These are phyloP conservation scores for Craterocephalus amniculus DNA, from an alignment of 2,797 vertebrate species.

Conservation along the genomic window DNA sequence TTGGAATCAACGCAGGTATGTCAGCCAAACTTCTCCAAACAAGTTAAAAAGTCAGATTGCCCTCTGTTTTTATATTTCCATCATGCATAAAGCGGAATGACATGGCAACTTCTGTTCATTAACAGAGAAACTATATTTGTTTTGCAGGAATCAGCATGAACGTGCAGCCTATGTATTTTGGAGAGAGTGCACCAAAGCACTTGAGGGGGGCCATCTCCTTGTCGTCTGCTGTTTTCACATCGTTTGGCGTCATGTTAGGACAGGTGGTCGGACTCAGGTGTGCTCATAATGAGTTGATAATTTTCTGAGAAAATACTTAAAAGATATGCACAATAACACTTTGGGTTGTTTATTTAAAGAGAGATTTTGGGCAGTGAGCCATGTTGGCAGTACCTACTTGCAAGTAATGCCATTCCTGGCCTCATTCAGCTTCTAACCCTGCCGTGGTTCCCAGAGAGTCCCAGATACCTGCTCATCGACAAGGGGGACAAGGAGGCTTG, in stretches of 20 bases:
- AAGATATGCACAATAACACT: conserved; percentile 16
- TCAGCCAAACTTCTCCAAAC: not conserved
- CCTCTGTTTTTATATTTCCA: not conserved
- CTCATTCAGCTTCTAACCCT: conserved; percentile 88
- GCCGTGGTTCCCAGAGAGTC: conserved; percentile 93
- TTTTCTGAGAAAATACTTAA: conserved; percentile 3
- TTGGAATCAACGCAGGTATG: conserved; percentile 89
- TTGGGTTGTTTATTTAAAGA: conserved; percentile 70
- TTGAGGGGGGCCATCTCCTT: conserved; percentile 87
- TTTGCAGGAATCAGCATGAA: conserved; percentile 91
- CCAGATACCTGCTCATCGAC: conserved; percentile 93
- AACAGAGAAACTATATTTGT: conserved; percentile 6
- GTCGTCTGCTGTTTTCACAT: conserved; percentile 89
- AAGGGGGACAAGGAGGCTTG: conserved; percentile 87
- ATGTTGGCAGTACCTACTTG: conserved; percentile 89
- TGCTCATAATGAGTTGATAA: not conserved
- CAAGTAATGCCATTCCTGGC: conserved; percentile 89
- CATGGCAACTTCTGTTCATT: not conserved
- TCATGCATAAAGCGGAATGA: not conserved
- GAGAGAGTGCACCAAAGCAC: conserved; percentile 90
- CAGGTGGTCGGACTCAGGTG: conserved; percentile 92
- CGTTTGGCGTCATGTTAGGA: conserved; percentile 88
- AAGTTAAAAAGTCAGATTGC: not conserved
- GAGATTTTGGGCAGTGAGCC: conserved; percentile 88
- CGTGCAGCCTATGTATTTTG: conserved; percentile 95